These are phyloP conservation scores for Prunella strophiata DNA, from an alignment of 2,797 vertebrate species.

Conservation along the genomic window DNA sequence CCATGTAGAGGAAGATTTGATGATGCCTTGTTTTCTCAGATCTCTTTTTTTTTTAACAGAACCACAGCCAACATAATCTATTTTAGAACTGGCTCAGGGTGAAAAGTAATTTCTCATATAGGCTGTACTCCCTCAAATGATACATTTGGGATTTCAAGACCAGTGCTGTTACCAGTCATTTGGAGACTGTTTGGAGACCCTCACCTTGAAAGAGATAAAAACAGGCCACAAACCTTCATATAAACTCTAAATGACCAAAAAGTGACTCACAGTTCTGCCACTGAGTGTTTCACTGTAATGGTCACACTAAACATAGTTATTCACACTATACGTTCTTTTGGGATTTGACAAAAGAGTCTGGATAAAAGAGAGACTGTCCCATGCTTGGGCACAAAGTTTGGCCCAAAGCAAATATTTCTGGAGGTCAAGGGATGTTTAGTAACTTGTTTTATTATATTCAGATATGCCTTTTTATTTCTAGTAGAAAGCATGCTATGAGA, in stretches of 20 bases:
- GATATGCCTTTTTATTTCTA: neutral
- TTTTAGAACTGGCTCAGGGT: neutral
- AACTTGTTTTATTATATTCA: neutral
- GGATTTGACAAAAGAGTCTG: neutral
- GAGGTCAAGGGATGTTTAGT: neutral
- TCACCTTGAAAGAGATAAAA: neutral
- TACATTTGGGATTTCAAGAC: neutral
- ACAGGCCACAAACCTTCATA: neutral
- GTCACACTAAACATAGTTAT: neutral
- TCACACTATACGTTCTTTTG: neutral
- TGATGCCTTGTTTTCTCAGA: neutral
- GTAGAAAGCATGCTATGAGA: neutral
- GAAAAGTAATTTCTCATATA: conserved; percentile 14
- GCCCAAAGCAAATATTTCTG: neutral
- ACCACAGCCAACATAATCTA: neutral
- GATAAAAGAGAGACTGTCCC: neutral
- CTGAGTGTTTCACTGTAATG: neutral
- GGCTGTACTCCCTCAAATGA: neutral
- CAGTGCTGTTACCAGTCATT: neutral
- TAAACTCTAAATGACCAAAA: neutral
- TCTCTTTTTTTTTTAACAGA: neutral
- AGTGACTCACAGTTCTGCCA: neutral
- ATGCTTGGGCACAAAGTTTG: neutral
- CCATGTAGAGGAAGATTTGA: neutral
- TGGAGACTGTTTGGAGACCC: conserved; percentile 18